Evolutionary conservation across 1,140 invertebrate genomes (phyloP).

Genomic region (Megalonaias nervosa): DNA sequence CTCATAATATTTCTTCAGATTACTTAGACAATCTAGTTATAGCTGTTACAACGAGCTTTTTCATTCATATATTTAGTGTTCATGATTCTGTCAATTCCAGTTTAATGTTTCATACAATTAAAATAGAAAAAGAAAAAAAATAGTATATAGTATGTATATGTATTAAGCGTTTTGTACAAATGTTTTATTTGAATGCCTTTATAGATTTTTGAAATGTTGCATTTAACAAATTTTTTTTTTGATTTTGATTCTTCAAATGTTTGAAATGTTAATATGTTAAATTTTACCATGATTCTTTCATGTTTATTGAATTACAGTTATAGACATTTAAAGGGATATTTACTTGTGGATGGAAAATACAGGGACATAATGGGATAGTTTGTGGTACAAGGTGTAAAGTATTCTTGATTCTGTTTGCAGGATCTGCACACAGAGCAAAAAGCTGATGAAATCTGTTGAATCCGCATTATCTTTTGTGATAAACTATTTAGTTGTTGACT

Average conservation of each 20-base stretch:
- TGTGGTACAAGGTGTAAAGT: too few species aligned
- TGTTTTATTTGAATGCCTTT: slow-evolving; percentile 57
- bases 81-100: slow-evolving; percentile 52
- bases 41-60: slow-evolving; percentile 61
- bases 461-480: too few species aligned
- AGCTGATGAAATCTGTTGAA: too few species aligned
- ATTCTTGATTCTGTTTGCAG: too few species aligned
- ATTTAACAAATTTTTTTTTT: slow-evolving; percentile 41
- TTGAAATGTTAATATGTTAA: slow-evolving; percentile 44
- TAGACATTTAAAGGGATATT: too few species aligned
- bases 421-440: too few species aligned
- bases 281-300: slow-evolving; percentile 54
- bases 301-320: slow-evolving; percentile 27
- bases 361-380: too few species aligned
- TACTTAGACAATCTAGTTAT: slow-evolving; percentile 63
- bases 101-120: slow-evolving; percentile 53
- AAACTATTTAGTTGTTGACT: too few species aligned
- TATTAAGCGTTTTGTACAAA: slow-evolving; percentile 45
- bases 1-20: slow-evolving; percentile 39
- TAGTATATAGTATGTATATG: slow-evolving; percentile 29
- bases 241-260: slow-evolving; percentile 52
- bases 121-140: slow-evolving; percentile 44
- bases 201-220: slow-evolving; percentile 59
- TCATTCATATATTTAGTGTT: slow-evolving; percentile 46
- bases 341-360: too few species aligned